These are phyloP conservation scores for Gopherus evgoodei DNA, from an alignment of 2,113 vertebrate genomes.

Conservation along the genomic window DNA sequence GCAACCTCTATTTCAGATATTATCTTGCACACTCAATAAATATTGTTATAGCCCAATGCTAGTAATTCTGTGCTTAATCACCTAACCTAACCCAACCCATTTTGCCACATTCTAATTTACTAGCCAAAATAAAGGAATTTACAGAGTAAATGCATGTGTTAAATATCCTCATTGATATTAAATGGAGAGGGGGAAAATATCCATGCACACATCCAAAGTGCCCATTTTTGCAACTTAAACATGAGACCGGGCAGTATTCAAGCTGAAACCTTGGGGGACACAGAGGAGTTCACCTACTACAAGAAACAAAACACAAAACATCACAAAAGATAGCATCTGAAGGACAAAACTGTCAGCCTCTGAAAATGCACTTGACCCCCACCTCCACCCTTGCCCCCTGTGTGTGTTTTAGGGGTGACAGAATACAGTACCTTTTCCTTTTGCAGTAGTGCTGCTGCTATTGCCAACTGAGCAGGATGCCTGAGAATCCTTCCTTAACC, in stretches of 20 bases:
- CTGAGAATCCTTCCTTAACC: constrained; percentile 94
- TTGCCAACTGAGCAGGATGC: constrained; percentile 85
- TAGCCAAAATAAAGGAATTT: constrained; percentile 1
- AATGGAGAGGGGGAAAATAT: not conserved
- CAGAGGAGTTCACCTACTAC: constrained; percentile 31
- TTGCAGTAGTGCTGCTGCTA: constrained; percentile 70
- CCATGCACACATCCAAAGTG: not conserved
- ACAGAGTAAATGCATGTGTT: not conserved
- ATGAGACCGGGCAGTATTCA: not conserved
- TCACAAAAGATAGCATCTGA: constrained; percentile 46
- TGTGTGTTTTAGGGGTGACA: not conserved
- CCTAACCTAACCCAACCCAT: not conserved
- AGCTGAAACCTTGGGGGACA: constrained; percentile 46
- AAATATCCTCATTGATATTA: not conserved
- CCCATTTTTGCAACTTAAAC: not conserved
- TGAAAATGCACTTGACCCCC: not conserved
- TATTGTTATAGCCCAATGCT: not conserved
- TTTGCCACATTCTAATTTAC: not conserved
- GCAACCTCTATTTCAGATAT: accelerated
- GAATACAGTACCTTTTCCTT: constrained; percentile 85
- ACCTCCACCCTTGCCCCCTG: not conserved
- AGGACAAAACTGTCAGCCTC: not conserved
- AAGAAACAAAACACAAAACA: constrained; percentile 22
- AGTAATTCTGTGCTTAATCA: not conserved
- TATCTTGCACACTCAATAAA: not conserved